Evolutionary conservation across 2,113 vertebrate genomes (phyloP).

Genomic region (Pterophyllum scalare): DNA sequence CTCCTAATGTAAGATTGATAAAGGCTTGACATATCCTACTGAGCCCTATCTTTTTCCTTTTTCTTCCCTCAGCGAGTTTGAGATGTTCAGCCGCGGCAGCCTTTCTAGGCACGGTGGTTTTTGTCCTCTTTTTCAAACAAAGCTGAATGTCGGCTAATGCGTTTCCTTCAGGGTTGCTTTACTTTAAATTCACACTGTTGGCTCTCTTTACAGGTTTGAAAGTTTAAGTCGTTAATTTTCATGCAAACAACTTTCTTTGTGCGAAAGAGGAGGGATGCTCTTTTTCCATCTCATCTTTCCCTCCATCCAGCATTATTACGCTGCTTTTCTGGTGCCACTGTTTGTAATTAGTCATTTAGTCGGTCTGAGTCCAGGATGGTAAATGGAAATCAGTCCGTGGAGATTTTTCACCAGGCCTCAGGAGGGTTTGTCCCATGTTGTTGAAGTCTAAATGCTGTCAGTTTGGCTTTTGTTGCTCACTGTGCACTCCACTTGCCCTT

Average conservation of each 20-base stretch:
- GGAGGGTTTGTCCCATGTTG: not conserved
- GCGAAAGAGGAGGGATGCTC: not conserved
- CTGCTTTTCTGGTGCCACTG: not conserved
- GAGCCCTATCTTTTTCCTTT: constrained; percentile 50
- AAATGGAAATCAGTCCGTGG: not conserved
- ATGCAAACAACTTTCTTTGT: constrained; percentile 26
- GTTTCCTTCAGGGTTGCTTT: constrained; percentile 46
- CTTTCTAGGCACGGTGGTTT: constrained; percentile 64
- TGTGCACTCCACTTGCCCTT: not conserved
- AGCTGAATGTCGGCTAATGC: constrained; percentile 39
- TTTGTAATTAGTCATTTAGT: constrained; percentile 7
- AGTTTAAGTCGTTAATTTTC: constrained; percentile 49
- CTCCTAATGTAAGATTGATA: constrained; percentile 79
- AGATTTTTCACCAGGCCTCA: not conserved
- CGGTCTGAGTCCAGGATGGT: not conserved
- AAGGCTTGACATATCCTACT: constrained; percentile 68
- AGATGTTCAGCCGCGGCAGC: constrained; percentile 30
- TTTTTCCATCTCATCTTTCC: not conserved
- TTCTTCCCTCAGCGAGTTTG: constrained; percentile 46
- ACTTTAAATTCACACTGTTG: constrained; percentile 40
- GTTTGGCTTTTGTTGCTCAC: not conserved
- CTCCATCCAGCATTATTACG: constrained; percentile 22
- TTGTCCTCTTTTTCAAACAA: constrained; percentile 35
- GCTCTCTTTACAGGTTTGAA: constrained; percentile 26
- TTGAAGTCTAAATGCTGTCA: constrained; percentile 8